A percentile compares a stretch with the other conserved stretches of the same genome.
Conservation (phyloP, 2,888 invertebrate genomes). For the Xylota segnis region DNA sequence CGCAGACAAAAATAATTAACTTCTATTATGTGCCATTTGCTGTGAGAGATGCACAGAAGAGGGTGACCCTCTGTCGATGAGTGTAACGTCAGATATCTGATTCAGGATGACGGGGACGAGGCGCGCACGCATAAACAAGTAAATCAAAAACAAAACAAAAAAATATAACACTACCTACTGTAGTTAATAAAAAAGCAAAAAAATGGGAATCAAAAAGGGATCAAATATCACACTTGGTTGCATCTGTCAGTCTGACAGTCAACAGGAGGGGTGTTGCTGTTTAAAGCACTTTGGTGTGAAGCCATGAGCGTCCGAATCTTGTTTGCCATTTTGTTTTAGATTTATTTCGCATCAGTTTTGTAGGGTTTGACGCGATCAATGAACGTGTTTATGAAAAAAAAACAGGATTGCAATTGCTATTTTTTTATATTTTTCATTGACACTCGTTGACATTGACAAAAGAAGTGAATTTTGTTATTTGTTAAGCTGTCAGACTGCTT, state of each 20-base stretch:
- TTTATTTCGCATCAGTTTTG: conserved; percentile 60
- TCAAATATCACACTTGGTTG: conserved; percentile 75
- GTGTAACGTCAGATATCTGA: conserved; percentile 51
- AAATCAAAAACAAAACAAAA: conserved; percentile 67
- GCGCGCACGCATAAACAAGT: conserved; percentile 61
- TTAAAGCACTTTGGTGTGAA: conserved; percentile 46
- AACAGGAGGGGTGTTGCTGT: conserved; percentile 41
- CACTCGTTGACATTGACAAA: conserved; percentile 1
- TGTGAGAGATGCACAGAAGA: conserved; percentile 30
- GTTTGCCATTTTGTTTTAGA: conserved; percentile 72
- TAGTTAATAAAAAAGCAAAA: conserved; percentile 69
- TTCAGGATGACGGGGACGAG: conserved; percentile 37
- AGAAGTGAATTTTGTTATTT: conserved; percentile 3
- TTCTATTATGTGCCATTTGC: conserved; percentile 75
- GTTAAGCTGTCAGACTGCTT: conserved; percentile 10
- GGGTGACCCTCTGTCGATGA: conserved; percentile 55
- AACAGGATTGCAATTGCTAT: conserved; percentile 26
- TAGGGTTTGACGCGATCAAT: conserved; percentile 49
- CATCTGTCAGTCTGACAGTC: conserved; percentile 72
- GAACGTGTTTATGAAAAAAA: conserved; percentile 14
- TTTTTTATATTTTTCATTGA: conserved; percentile 15
- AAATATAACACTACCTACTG: conserved; percentile 9
- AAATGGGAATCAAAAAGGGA: conserved; percentile 58
- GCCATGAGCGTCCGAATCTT: conserved; percentile 49
- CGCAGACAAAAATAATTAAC: conserved; percentile 73